Percentiles rank a stretch among this genome's conserved stretches.
phyloP scores from a whole-genome alignment of 2,797 vertebrate genomes.

The Taenioides sp. region DNA sequence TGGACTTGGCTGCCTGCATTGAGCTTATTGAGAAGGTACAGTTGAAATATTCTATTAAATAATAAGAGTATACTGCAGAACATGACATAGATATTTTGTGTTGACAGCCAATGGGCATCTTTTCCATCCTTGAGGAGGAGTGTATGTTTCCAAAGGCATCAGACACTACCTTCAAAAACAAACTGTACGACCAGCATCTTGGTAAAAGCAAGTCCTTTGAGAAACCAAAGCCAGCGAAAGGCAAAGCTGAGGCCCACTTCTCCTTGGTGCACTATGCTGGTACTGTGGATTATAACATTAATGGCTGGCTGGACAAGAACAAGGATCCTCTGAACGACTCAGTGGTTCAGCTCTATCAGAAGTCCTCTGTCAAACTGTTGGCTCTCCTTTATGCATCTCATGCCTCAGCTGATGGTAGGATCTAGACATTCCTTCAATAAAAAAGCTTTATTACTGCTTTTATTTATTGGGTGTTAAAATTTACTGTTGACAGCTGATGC shows the following conservation, averaged over 20 bases:
- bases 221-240: conserved; percentile 85
- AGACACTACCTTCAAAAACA: conserved; percentile 85
- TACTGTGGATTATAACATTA: conserved; percentile 87
- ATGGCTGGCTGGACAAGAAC: conserved; percentile 84
- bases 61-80: not conserved
- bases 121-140: conserved; percentile 81
- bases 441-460: not conserved
- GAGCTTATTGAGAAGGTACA: conserved; percentile 16
- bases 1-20: conserved; percentile 43
- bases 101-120: conserved; percentile 72
- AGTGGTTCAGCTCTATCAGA: conserved; percentile 83
- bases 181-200: conserved; percentile 82
- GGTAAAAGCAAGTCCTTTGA: conserved; percentile 80
- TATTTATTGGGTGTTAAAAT: not conserved
- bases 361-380: conserved; percentile 82
- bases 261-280: conserved; percentile 84
- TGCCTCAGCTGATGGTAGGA: conserved; percentile 67
- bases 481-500: conserved; percentile 32
- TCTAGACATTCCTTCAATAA: not conserved
- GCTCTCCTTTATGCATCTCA: conserved; percentile 74
- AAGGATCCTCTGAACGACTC: conserved; percentile 85
- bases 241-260: conserved; percentile 87
- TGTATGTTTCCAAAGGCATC: conserved; percentile 78
- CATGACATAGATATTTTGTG: conserved; percentile 6
- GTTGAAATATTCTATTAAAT: not conserved